Percentiles rank a stretch among this genome's conserved stretches.
These are phyloP conservation scores for Epirrhoe alternata DNA, from an alignment of 2,888 invertebrate species.

Conservation along the genomic window DNA sequence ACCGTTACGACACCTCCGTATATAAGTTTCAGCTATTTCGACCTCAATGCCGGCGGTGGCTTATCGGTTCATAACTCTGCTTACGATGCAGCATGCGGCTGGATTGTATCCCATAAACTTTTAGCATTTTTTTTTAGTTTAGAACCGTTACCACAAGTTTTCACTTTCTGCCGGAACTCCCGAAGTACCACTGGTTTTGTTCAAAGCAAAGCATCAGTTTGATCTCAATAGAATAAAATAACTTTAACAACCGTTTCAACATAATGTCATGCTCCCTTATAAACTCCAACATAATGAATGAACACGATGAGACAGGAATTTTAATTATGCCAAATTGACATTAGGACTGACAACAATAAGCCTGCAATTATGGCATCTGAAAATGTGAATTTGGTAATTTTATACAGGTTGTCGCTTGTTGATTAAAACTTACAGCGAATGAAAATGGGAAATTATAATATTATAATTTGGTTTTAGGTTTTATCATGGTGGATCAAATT, in stretches of 20 bases:
- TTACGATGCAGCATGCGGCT: no score
- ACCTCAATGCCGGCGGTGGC: no score
- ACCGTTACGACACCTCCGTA: no score
- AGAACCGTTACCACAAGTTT: no score
- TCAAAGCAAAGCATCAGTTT: neutral
- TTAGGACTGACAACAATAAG: conserved; percentile 34
- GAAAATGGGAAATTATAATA: neutral
- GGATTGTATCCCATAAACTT: no score
- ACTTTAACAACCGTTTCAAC: neutral
- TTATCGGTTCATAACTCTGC: no score
- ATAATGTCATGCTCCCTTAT: conserved; percentile 2
- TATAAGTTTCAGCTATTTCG: no score
- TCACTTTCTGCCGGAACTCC: no score
- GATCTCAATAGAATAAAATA: neutral
- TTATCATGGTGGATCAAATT: neutral
- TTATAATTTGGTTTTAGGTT: neutral
- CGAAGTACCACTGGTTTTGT: no score
- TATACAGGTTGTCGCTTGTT: conserved; percentile 1
- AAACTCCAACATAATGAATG: conserved; percentile 67
- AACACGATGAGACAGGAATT: conserved; percentile 61
- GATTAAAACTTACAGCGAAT: neutral
- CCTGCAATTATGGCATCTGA: conserved; percentile 25
- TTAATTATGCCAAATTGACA: conserved; percentile 67
- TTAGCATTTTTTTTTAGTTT: no score
- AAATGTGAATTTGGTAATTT: conserved; percentile 20